Percentiles rank a stretch among this genome's conserved stretches.
Evolutionary conservation across 2,888 invertebrate species (phyloP).

Genomic region (Coelinius sp.): DNA sequence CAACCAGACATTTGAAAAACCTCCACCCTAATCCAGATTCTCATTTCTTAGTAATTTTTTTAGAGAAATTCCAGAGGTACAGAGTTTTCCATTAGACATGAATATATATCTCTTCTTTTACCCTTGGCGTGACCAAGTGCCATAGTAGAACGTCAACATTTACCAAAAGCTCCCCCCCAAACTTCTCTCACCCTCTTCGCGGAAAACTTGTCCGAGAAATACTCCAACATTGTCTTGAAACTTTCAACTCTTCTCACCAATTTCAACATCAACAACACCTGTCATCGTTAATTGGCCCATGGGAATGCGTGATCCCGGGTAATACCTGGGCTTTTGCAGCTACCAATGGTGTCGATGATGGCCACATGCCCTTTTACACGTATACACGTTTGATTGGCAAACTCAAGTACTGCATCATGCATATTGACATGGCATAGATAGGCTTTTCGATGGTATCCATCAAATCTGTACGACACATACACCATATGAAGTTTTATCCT

Average conservation of each 20-base stretch:
- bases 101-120: background rate
- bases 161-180: slow-evolving; percentile 1
- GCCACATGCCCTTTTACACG: slow-evolving; percentile 28
- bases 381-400: slow-evolving; percentile 7
- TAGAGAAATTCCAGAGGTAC: background rate
- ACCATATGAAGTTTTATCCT: background rate
- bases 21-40: background rate
- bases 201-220: background rate
- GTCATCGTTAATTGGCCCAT: slow-evolving; percentile 38
- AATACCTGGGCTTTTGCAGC: slow-evolving; percentile 39
- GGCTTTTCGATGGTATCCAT: slow-evolving; percentile 13
- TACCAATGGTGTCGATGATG: slow-evolving; percentile 40
- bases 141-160: slow-evolving; percentile 9
- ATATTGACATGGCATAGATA: slow-evolving; percentile 29
- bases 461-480: background rate
- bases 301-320: slow-evolving; percentile 38
- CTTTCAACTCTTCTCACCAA: background rate
- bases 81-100: background rate
- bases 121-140: slow-evolving; percentile 39
- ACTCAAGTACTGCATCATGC: slow-evolving; percentile 18
- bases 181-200: background rate
- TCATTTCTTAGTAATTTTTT: background rate
- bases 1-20: background rate
- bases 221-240: background rate
- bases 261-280: slow-evolving; percentile 9